phyloP scores from a whole-genome alignment of 2,113 vertebrate species.

The Hyperoodon ampullatus region DNA sequence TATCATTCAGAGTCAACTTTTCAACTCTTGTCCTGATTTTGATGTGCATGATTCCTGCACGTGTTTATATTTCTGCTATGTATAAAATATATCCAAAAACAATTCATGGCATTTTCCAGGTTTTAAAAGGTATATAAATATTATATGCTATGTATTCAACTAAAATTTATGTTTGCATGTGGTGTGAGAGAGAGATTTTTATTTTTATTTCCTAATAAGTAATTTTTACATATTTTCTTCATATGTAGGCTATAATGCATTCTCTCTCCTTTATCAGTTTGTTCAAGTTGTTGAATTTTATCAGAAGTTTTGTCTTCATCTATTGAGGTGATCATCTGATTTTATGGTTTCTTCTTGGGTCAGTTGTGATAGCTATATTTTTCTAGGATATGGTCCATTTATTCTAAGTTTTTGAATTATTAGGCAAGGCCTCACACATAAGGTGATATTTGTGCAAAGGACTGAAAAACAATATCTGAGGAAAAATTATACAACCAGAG shows the following conservation, averaged over 20 bases:
- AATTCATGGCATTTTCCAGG: neutral
- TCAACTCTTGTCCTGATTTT: neutral
- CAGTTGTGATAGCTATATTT: neutral
- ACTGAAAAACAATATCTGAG: neutral
- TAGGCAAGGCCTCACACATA: neutral
- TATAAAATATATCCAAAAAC: neutral
- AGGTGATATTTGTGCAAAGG: neutral
- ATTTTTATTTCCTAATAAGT: neutral
- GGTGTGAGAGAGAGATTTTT: neutral
- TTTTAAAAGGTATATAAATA: neutral
- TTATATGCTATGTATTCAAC: neutral
- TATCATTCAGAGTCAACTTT: neutral
- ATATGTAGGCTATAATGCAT: neutral
- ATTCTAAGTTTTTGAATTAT: constrained; percentile 24
- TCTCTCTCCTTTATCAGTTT: neutral
- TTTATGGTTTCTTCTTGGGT: neutral
- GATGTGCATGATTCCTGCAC: neutral
- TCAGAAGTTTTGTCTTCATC: neutral
- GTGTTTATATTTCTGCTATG: neutral
- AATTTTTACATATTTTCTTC: neutral
- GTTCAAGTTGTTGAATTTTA: neutral
- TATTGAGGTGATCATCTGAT: neutral
- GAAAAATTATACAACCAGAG: neutral
- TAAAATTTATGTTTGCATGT: neutral
- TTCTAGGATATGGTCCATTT: neutral